Base-by-base conservation (phyloP, 2,797 vertebrate genomes). In the Acridotheres tristis region DNA sequence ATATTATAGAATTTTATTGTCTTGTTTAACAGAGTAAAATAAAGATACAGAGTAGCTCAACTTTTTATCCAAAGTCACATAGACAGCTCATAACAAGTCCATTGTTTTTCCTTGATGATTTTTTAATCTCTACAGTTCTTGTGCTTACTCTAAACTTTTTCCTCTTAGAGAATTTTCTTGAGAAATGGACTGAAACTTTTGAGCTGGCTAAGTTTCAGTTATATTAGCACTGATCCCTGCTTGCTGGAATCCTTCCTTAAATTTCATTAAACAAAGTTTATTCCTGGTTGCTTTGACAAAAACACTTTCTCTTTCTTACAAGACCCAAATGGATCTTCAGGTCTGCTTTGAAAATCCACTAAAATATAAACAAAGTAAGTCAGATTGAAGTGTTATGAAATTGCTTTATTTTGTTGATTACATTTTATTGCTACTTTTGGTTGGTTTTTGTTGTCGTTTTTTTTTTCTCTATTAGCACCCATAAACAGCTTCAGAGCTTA, bases 211-310 rank as follows among this genome's bases (percentile, higher is more conserved):
- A 0, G 0, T 27, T 77, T 74, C 10, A 67, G 62, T 20, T 50
- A 29, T 18, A 48, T 30, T 42, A 57, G 11, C 0, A 1, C 6
- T 40, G 17, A 43, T 4, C 12, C 25, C 3, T 50, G 3, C 10
- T 38, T 29, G 3, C 38, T 71, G 42, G 21, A 63, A 53, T 75
- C 6, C 4, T 78, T 78, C 19, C 19, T 42, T 51, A 81, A 78
- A 58, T 65, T 84, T 80, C 15, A 54, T 66, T 23, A 40, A 29
- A 26, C 4, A 17, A 36, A 48, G 8, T 47, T 83, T 48, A 45
- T 55, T 65, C 8, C 10, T 47, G 3, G 2, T 43, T 75, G 11
- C 5, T 61, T 69, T 76, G 36, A 54, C 9, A 12, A 40, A 65
- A 85, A 16, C 10, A 7, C 13, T 36, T 62, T 40, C 5, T 45